phyloP scores from a whole-genome alignment of 2,113 vertebrate genomes.

The Tachycineta bicolor region DNA sequence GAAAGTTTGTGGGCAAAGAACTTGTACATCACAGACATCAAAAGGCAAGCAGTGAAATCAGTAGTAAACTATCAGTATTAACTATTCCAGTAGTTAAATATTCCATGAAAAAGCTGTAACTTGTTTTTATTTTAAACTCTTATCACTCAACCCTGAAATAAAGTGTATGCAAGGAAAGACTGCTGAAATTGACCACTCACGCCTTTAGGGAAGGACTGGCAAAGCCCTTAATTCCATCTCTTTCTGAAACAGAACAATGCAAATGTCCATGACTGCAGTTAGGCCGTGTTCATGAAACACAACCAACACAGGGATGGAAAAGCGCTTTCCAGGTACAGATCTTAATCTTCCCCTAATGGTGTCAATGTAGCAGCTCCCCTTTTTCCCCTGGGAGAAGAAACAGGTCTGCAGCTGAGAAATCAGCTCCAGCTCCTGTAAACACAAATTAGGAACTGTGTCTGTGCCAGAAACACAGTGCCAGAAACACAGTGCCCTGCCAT shows the following conservation, averaged over 20 bases:
- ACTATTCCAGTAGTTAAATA: background rate
- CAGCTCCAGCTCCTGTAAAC: background rate
- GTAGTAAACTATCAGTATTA: background rate
- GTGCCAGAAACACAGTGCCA: background rate
- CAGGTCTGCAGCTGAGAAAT: background rate
- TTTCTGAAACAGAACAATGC: background rate
- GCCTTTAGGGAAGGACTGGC: background rate
- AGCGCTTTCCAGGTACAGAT: background rate
- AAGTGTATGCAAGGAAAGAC: background rate
- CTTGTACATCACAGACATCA: background rate
- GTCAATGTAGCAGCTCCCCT: background rate
- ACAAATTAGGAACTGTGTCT: background rate
- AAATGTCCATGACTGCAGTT: background rate
- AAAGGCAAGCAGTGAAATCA: background rate
- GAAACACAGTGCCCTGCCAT: background rate
- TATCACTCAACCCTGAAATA: background rate
- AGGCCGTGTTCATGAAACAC: background rate
- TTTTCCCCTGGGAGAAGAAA: background rate
- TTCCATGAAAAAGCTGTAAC: background rate
- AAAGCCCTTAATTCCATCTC: background rate
- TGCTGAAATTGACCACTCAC: background rate
- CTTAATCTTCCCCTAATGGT: background rate
- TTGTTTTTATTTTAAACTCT: background rate
- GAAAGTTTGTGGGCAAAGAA: background rate
- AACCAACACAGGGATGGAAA: background rate